Conservation (phyloP, 1,140 invertebrate genomes). For the Leptinotarsa lineolata region DNA sequence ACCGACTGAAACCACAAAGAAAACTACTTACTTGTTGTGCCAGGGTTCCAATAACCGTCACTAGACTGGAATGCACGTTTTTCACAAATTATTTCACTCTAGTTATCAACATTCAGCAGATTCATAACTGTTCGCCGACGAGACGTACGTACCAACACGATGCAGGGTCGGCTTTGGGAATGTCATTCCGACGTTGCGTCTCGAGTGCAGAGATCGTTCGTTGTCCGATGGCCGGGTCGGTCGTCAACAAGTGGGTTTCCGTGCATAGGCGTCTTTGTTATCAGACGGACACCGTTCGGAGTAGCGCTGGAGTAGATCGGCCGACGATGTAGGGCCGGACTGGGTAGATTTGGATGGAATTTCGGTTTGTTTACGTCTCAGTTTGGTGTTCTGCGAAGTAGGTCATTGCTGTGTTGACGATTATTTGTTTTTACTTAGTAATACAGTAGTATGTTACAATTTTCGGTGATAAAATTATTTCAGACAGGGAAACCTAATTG, state of each 20-base stretch:
- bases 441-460: no score
- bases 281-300: not conserved
- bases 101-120: constrained; percentile 5
- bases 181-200: not conserved
- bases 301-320: not conserved
- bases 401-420: no score
- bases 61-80: not conserved
- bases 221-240: not conserved
- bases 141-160: constrained; percentile 19
- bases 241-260: constrained; percentile 5
- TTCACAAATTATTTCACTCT: constrained; percentile 13
- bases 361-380: no score
- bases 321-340: no score
- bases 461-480: no score
- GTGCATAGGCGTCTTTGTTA: constrained; percentile 7
- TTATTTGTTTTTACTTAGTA: no score
- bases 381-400: no score
- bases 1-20: not conserved
- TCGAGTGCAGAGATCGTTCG: not conserved
- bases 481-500: no score
- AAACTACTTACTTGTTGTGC: constrained; percentile 10
- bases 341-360: no score
- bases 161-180: constrained; percentile 9
- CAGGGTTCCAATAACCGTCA: not conserved
- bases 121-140: constrained; percentile 10